Conservation (phyloP, 2,888 invertebrate genomes). For the Hemicrepidius hirtus region DNA sequence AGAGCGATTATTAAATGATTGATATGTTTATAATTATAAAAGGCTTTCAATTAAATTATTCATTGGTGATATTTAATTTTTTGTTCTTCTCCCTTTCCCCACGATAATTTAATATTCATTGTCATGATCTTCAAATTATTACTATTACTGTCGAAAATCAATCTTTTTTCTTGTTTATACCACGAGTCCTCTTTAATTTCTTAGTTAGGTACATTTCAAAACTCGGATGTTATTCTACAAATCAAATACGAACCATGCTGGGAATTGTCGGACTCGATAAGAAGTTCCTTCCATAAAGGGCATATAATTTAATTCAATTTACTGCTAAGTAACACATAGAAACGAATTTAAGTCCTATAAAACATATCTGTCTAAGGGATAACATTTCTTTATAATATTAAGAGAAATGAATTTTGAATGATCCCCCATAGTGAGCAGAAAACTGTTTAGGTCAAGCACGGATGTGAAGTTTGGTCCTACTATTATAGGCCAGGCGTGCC, state of each 20-base stretch:
- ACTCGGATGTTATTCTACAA: slow-evolving; percentile 13
- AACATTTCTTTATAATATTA: slow-evolving; percentile 14
- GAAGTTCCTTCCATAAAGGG: slow-evolving; percentile 19
- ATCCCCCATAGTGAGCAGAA: slow-evolving; percentile 31
- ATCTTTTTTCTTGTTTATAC: not conserved
- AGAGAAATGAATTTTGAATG: slow-evolving; percentile 47
- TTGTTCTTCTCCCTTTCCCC: too few relatives aligned
- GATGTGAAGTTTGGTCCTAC: slow-evolving; percentile 39
- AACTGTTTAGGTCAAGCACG: slow-evolving; percentile 33
- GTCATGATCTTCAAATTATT: too few relatives aligned
- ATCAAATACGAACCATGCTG: slow-evolving; percentile 22
- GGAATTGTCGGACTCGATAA: not conserved
- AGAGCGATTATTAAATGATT: too few relatives aligned
- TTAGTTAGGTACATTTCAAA: too few relatives aligned
- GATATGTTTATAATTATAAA: too few relatives aligned
- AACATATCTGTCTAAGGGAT: slow-evolving; percentile 26
- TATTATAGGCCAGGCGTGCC: slow-evolving; percentile 34
- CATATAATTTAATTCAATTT: slow-evolving; percentile 35
- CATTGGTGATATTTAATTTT: too few relatives aligned
- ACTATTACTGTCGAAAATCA: too few relatives aligned
- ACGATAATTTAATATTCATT: too few relatives aligned
- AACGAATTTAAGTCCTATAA: slow-evolving; percentile 37
- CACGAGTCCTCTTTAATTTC: not conserved
- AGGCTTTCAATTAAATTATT: too few relatives aligned
- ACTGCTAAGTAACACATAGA: slow-evolving; percentile 21